phyloP scores from a whole-genome alignment of 2,797 vertebrate genomes.

The Sarcophilus harrisii region DNA sequence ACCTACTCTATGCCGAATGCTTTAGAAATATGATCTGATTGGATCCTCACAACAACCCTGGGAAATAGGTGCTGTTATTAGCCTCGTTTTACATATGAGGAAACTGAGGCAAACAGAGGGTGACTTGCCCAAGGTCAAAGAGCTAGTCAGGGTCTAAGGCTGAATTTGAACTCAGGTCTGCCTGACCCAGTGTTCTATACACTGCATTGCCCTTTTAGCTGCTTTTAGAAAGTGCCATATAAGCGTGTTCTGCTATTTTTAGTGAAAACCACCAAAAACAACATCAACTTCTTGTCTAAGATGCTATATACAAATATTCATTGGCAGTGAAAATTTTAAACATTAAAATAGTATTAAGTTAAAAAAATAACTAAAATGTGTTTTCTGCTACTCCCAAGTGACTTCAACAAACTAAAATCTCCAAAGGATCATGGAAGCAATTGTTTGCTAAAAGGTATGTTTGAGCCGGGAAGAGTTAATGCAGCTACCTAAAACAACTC shows the following conservation, averaged over 20 bases:
- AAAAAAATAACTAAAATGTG: slow-evolving; percentile 51
- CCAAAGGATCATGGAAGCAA: slow-evolving; percentile 65
- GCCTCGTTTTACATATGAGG: background rate
- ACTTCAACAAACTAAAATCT: slow-evolving; percentile 63
- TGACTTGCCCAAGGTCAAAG: background rate
- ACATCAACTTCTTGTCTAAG: background rate
- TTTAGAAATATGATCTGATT: background rate
- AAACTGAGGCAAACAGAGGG: background rate
- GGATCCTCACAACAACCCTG: background rate
- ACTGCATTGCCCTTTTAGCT: background rate
- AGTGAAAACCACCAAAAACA: background rate
- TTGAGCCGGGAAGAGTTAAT: slow-evolving; percentile 63
- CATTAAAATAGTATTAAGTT: slow-evolving; percentile 20
- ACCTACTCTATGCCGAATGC: background rate
- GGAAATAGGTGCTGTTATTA: background rate
- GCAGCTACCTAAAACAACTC: slow-evolving; percentile 30
- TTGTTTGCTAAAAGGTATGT: slow-evolving; percentile 52
- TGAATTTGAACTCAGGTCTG: background rate
- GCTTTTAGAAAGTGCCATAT: background rate
- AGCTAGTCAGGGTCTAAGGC: background rate
- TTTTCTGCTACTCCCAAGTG: slow-evolving; percentile 47
- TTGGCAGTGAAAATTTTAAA: background rate
- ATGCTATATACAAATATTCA: background rate
- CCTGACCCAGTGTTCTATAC: background rate
- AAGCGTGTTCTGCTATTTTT: background rate